Conservation (phyloP, 2,888 invertebrate species). For the Chamaedrilus cognettii region DNA sequence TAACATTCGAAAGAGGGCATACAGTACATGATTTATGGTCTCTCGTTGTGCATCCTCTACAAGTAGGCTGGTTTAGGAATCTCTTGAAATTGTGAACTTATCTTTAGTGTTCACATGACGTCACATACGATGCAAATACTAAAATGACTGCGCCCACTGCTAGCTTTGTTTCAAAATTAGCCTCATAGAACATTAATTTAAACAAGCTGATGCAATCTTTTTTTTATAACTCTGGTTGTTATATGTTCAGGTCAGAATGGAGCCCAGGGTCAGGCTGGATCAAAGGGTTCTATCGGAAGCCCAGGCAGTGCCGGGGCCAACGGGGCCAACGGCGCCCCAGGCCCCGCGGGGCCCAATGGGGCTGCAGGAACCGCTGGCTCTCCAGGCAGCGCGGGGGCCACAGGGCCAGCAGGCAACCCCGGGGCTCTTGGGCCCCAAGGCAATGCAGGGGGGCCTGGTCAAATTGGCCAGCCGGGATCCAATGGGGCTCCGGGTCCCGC, state of each 20-base stretch:
- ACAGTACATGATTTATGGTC: too few species aligned
- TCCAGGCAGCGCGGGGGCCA: slow-evolving; percentile 19
- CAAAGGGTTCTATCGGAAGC: slow-evolving; percentile 11
- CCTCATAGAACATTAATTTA: too few species aligned
- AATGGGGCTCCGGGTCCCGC: slow-evolving; percentile 27
- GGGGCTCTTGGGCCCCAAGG: slow-evolving; percentile 25
- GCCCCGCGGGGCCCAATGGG: slow-evolving; percentile 29
- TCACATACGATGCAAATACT: too few species aligned
- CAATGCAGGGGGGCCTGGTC: slow-evolving; percentile 9
- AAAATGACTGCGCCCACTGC: too few species aligned
- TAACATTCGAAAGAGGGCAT: too few species aligned
- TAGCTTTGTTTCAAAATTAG: too few species aligned
- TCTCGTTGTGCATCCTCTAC: too few species aligned
- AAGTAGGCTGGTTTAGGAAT: too few species aligned
- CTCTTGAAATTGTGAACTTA: too few species aligned
- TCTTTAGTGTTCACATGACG: too few species aligned
- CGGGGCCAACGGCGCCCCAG: slow-evolving; percentile 22
- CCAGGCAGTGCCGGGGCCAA: slow-evolving; percentile 22
- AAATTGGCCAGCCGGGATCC: slow-evolving; percentile 27
- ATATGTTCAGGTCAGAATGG: slow-evolving; percentile 20
- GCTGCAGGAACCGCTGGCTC: slow-evolving; percentile 11
- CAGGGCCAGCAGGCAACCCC: slow-evolving; percentile 26
- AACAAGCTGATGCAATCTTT: too few species aligned
- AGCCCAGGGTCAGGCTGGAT: slow-evolving; percentile 20
- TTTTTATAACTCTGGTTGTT: too few species aligned